phyloP scores from a whole-genome alignment of 2,797 vertebrate genomes.

The Arnoldichthys spilopterus region DNA sequence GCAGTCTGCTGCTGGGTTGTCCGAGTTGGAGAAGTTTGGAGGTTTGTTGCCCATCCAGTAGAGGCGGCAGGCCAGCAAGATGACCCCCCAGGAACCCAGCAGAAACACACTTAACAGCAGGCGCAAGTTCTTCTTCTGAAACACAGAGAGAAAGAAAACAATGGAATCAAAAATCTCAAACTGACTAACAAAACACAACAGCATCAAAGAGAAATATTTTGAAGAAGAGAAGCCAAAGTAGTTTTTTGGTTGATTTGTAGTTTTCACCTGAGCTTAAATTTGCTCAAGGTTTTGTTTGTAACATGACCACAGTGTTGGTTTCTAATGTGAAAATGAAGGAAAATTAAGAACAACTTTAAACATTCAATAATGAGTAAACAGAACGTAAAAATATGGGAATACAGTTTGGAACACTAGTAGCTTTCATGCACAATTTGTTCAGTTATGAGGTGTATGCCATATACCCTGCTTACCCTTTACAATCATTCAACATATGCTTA shows the following conservation, averaged over 20 bases:
- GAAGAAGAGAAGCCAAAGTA: conserved; percentile 6
- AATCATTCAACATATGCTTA: conserved; percentile 35
- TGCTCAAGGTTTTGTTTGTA: conserved; percentile 31
- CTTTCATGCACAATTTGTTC: conserved; percentile 50
- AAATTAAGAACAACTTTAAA: conserved; percentile 14
- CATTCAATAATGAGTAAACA: conserved; percentile 38
- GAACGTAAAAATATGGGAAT: conserved; percentile 49
- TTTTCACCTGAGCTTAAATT: conserved; percentile 43
- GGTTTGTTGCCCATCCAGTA: conserved; percentile 99
- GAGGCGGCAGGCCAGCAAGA: conserved; percentile 87
- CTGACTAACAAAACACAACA: conserved; percentile 4
- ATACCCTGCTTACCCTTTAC: conserved; percentile 29
- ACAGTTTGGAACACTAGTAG: conserved; percentile 52
- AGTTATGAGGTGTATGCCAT: conserved; percentile 25
- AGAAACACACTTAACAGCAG: conserved; percentile 88
- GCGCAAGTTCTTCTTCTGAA: conserved; percentile 88
- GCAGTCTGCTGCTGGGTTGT: conserved; percentile 96
- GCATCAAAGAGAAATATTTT: conserved; percentile 14
- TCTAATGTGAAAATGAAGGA: conserved; percentile 10
- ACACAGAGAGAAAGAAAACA: conserved; percentile 58
- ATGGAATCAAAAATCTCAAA: conserved; percentile 24
- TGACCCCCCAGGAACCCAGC: conserved; percentile 86
- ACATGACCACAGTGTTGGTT: conserved; percentile 33
- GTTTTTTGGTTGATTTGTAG: conserved; percentile 54
- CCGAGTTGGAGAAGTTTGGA: conserved; percentile 98